Percentiles rank a stretch among this genome's conserved stretches.
Conservation (phyloP, 2,113 vertebrate genomes). For the Crotalus tigris region DNA sequence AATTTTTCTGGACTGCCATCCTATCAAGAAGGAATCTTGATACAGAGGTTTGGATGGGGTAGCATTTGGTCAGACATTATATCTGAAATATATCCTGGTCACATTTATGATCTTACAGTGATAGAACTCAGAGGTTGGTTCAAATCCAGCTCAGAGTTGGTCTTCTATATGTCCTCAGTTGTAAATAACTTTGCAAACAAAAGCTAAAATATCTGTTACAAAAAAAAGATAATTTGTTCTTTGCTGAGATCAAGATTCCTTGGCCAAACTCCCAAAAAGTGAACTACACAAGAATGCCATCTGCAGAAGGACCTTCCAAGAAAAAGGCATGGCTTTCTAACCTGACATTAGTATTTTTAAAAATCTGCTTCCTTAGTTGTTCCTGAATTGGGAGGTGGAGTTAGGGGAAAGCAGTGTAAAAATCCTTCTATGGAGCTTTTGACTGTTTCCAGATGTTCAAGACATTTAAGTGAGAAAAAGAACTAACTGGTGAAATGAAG, state of each 20-base stretch:
- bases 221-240: not conserved
- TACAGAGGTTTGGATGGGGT: not conserved
- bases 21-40: not conserved
- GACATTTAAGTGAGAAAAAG: not conserved
- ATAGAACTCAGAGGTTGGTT: not conserved
- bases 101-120: not conserved
- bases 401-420: not conserved
- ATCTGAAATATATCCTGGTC: not conserved
- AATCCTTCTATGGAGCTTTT: not conserved
- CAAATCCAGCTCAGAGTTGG: not conserved
- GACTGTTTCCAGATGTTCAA: not conserved
- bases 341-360: not conserved
- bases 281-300: not conserved
- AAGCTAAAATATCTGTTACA: too few relatives aligned
- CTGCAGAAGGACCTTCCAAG: not conserved
- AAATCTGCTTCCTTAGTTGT: not conserved
- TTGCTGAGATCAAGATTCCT: not conserved
- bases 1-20: not conserved
- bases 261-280: not conserved
- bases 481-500: not conserved
- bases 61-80: not conserved
- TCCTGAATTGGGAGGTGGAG: not conserved
- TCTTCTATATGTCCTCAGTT: not conserved
- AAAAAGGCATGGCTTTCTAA: not conserved
- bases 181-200: not conserved